Percentiles rank a stretch among this genome's conserved stretches.
Conservation (phyloP, 2,888 invertebrate genomes). For the Andricus curvator region DNA sequence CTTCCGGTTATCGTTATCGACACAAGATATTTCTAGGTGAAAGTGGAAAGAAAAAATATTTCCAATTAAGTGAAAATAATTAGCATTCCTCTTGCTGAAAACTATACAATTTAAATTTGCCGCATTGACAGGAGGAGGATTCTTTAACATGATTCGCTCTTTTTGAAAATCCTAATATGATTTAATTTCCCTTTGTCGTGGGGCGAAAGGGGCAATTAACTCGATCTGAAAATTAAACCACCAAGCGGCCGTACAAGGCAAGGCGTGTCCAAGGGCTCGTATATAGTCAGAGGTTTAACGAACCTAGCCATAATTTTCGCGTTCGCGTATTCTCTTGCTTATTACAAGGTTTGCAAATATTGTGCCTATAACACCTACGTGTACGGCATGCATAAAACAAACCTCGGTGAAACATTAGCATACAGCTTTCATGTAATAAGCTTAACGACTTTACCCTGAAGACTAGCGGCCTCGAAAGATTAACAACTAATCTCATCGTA, state of each 20-base stretch:
- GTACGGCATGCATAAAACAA: constrained; percentile 54
- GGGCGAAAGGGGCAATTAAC: constrained; percentile 3
- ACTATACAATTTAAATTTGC: neutral
- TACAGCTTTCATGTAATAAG: constrained; percentile 54
- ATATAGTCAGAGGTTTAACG: constrained; percentile 21
- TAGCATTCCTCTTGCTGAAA: neutral
- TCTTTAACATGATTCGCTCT: neutral
- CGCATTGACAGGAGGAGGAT: neutral
- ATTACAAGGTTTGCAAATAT: constrained; percentile 51
- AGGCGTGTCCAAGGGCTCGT: constrained; percentile 18
- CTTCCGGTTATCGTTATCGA: neutral
- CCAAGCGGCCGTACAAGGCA: neutral
- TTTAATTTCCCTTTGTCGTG: neutral
- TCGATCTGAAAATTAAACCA: constrained; percentile 9
- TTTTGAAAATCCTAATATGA: neutral
- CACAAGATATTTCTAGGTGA: neutral
- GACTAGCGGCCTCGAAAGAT: constrained; percentile 41
- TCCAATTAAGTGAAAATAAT: neutral
- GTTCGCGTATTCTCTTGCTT: constrained; percentile 19
- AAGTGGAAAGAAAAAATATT: neutral
- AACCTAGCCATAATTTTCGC: constrained; percentile 32
- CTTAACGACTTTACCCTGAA: constrained; percentile 52
- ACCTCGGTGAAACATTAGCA: constrained; percentile 51
- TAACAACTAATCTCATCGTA: constrained; percentile 45
- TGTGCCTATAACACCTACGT: constrained; percentile 52